These are phyloP conservation scores for Petrophora chlorosata DNA, from an alignment of 2,888 invertebrate species.

Conservation along the genomic window DNA sequence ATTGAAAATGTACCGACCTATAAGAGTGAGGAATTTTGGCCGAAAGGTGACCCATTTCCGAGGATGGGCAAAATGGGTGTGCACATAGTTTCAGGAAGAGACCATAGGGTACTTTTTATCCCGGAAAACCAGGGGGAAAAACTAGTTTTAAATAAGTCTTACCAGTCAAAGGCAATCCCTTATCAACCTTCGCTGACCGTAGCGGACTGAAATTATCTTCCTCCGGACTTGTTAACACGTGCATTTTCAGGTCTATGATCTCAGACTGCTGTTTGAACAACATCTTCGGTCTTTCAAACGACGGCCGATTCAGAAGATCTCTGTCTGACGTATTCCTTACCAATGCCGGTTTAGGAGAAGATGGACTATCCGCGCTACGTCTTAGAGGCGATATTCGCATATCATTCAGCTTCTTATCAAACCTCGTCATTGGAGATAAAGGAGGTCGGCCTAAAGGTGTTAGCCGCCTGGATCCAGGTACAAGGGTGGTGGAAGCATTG, in stretches of 20 bases:
- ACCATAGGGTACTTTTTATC: too few species aligned
- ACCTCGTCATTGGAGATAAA: slow-evolving; percentile 60
- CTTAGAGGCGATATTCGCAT: slow-evolving; percentile 70
- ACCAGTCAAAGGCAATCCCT: slow-evolving; percentile 80
- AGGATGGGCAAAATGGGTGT: too few species aligned
- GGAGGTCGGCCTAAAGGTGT: slow-evolving; percentile 70
- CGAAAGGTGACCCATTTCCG: too few species aligned
- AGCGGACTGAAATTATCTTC: slow-evolving; percentile 67
- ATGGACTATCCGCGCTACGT: slow-evolving; percentile 63
- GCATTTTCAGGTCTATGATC: slow-evolving; percentile 77
- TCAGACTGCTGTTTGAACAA: slow-evolving; percentile 76
- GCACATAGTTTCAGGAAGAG: too few species aligned
- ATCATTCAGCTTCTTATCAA: slow-evolving; percentile 70
- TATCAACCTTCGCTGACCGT: slow-evolving; percentile 62
- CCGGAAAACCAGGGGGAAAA: too few species aligned
- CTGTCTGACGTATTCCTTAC: slow-evolving; percentile 64
- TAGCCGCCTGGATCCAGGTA: slow-evolving; percentile 52
- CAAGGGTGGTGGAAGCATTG: slow-evolving; percentile 38
- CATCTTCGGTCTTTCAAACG: slow-evolving; percentile 68
- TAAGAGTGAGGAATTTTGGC: too few species aligned
- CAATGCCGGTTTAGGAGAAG: slow-evolving; percentile 57
- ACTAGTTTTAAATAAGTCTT: too few species aligned
- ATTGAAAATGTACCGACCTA: too few species aligned
- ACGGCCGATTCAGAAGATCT: slow-evolving; percentile 58
- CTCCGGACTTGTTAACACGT: slow-evolving; percentile 65